phyloP scores from a whole-genome alignment of 2,888 invertebrate species.

The Noctuana brunneofusca region DNA sequence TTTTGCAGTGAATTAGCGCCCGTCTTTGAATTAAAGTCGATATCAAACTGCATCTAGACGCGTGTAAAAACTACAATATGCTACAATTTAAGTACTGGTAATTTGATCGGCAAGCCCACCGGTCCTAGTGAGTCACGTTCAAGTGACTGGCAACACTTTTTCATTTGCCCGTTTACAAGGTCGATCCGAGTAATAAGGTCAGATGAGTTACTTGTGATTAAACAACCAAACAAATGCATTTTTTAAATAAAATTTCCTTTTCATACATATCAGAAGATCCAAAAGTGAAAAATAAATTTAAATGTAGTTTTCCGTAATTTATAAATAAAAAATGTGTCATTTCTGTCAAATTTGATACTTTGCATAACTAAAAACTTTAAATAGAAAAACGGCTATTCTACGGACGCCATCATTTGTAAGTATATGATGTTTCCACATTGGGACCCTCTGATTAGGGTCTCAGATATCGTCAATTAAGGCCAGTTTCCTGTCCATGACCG shows the following conservation, averaged over 20 bases:
- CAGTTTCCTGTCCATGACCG: constrained; percentile 30
- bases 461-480: constrained; percentile 31
- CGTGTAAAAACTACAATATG: constrained; percentile 28
- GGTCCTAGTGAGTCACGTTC: constrained; percentile 38
- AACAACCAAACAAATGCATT: constrained; percentile 13
- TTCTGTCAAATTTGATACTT: too few species aligned
- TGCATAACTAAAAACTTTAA: too few species aligned
- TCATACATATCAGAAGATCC: too few species aligned
- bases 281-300: too few species aligned
- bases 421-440: not conserved
- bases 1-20: too few species aligned
- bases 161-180: constrained; percentile 29
- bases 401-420: constrained; percentile 5
- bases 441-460: constrained; percentile 20
- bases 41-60: not conserved
- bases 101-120: constrained; percentile 5
- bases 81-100: constrained; percentile 28
- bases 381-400: not conserved
- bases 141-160: constrained; percentile 39
- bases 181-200: constrained; percentile 32
- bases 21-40: not conserved
- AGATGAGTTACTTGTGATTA: constrained; percentile 34
- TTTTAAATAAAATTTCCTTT: too few species aligned
- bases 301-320: too few species aligned
- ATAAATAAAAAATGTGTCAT: too few species aligned